These are phyloP conservation scores for Odontamblyopus lacepedii DNA, from an alignment of 2,797 vertebrate species.

Conservation along the genomic window DNA sequence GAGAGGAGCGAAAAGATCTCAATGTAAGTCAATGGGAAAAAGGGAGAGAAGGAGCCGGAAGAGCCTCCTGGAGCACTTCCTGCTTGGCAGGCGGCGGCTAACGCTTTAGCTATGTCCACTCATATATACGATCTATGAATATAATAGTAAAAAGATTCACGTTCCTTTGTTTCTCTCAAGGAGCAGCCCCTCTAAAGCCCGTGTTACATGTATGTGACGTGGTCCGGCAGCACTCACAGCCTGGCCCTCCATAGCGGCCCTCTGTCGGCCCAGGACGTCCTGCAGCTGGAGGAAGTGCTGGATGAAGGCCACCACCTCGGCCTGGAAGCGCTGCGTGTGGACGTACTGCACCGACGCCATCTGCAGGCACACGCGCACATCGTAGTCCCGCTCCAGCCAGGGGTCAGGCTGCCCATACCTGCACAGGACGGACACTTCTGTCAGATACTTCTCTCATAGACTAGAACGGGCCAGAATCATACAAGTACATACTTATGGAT, in stretches of 20 bases:
- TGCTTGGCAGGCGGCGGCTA: too few relatives aligned
- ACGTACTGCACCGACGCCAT: slow-evolving; percentile 98
- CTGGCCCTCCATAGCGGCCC: slow-evolving; percentile 94
- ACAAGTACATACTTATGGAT: slow-evolving; percentile 82
- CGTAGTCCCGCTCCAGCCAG: slow-evolving; percentile 83
- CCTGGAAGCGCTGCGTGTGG: slow-evolving; percentile 97
- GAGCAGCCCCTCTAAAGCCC: background rate
- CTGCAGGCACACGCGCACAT: slow-evolving; percentile 84
- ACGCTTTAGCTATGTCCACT: too few relatives aligned
- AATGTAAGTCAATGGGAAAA: too few relatives aligned
- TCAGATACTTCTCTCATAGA: background rate
- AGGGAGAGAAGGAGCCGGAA: too few relatives aligned
- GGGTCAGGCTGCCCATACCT: slow-evolving; percentile 87
- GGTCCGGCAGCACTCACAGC: slow-evolving; percentile 78
- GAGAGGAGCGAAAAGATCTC: too few relatives aligned
- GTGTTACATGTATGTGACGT: background rate
- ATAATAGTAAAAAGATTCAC: background rate
- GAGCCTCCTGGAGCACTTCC: too few relatives aligned
- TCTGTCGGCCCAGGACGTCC: slow-evolving; percentile 92
- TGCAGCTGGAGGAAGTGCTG: slow-evolving; percentile 98
- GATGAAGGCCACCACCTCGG: slow-evolving; percentile 93
- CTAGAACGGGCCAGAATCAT: background rate
- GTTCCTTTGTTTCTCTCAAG: background rate
- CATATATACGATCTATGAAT: too few relatives aligned
- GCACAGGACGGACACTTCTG: background rate